These are phyloP conservation scores for Unio delphinus DNA, from an alignment of 2,888 invertebrate genomes.

Conservation along the genomic window DNA sequence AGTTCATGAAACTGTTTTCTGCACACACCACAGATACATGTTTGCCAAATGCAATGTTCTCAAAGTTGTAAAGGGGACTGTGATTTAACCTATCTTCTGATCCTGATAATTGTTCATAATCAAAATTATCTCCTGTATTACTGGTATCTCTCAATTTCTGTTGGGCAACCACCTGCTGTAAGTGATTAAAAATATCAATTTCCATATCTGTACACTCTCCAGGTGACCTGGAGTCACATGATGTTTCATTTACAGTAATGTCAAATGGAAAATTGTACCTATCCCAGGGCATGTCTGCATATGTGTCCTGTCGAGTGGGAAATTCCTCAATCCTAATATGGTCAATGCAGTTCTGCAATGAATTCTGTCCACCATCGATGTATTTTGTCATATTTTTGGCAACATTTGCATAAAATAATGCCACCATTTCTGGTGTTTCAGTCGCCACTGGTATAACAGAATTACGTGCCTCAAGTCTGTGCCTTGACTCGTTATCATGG, in stretches of 20 bases:
- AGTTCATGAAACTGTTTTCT: slow-evolving; percentile 79
- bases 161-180: too few relatives aligned
- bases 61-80: slow-evolving; percentile 41
- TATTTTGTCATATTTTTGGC: slow-evolving; percentile 83
- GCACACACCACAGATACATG: slow-evolving; percentile 90
- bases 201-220: too few relatives aligned
- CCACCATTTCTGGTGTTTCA: slow-evolving; percentile 43
- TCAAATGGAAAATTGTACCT: slow-evolving; percentile 55
- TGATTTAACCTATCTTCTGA: slow-evolving; percentile 3
- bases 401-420: slow-evolving; percentile 83
- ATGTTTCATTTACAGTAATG: too few relatives aligned
- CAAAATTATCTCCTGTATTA: too few relatives aligned
- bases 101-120: too few relatives aligned
- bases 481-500: slow-evolving; percentile 51
- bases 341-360: slow-evolving; percentile 45
- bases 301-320: slow-evolving; percentile 12
- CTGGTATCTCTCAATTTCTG: too few relatives aligned
- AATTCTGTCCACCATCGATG: slow-evolving; percentile 85
- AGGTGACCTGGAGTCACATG: too few relatives aligned
- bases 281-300: slow-evolving; percentile 38
- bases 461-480: slow-evolving; percentile 15
- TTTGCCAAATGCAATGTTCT: slow-evolving; percentile 69
- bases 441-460: slow-evolving; percentile 10
- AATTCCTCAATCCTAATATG: slow-evolving; percentile 43
- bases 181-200: too few relatives aligned